Conservation (phyloP, 2,888 invertebrate species). For the Tenthredo distinguenda region DNA sequence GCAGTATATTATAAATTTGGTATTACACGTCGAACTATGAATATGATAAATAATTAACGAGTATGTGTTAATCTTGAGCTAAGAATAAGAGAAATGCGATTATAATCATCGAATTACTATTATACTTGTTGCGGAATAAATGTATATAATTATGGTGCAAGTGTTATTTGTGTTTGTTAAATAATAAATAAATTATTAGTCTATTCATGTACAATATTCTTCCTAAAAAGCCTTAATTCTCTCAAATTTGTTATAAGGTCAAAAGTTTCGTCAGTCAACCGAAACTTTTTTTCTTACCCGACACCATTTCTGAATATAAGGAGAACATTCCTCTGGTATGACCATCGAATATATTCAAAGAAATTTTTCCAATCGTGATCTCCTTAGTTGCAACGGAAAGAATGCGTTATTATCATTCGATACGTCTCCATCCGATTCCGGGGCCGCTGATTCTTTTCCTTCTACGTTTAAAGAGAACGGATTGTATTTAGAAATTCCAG, state of each 20-base stretch:
- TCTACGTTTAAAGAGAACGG: neutral
- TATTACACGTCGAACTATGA: neutral
- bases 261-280: neutral
- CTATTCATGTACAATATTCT: constrained; percentile 20
- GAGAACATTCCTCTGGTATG: neutral
- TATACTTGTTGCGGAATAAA: neutral
- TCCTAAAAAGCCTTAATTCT: constrained; percentile 23
- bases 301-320: neutral
- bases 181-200: neutral
- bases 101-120: neutral
- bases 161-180: neutral
- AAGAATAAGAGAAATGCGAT: neutral
- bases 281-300: neutral
- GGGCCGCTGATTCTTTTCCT: neutral
- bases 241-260: neutral
- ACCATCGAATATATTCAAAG: neutral
- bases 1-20: neutral
- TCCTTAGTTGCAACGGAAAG: constrained; percentile 10
- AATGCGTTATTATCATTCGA: neutral
- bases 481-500: neutral
- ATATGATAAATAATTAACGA: neutral
- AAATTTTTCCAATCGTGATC: constrained; percentile 24
- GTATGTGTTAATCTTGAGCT: constrained; percentile 11
- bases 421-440: neutral
- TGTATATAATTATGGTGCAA: neutral